These are phyloP conservation scores for human DNA, from an alignment of 2,113 vertebrate genomes.

Conservation along the genomic window GRCh38 chr7:78208001-78208500, in stretches of 20 bases:
- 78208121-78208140: too few species aligned
- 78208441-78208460: neutral
- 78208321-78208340: neutral
- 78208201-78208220: neutral
- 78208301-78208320: neutral
- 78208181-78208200: neutral
- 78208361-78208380: conserved; percentile 26
- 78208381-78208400: conserved; percentile 27
- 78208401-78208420: neutral
- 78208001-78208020: too few species aligned
- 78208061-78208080: too few species aligned
- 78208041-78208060: too few species aligned
- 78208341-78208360: neutral
- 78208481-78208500: neutral
- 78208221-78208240: conserved; percentile 21
- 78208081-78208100: too few species aligned
- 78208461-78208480: neutral
- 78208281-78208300: conserved; percentile 30
- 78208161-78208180: neutral
- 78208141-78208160: neutral
- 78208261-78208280: neutral
- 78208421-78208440: neutral
- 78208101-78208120: rapidly evolving
- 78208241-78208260: neutral
- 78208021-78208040: too few species aligned